Base-by-base conservation (phyloP, 2,888 invertebrate species). In the Dichetophora obliterata region DNA sequence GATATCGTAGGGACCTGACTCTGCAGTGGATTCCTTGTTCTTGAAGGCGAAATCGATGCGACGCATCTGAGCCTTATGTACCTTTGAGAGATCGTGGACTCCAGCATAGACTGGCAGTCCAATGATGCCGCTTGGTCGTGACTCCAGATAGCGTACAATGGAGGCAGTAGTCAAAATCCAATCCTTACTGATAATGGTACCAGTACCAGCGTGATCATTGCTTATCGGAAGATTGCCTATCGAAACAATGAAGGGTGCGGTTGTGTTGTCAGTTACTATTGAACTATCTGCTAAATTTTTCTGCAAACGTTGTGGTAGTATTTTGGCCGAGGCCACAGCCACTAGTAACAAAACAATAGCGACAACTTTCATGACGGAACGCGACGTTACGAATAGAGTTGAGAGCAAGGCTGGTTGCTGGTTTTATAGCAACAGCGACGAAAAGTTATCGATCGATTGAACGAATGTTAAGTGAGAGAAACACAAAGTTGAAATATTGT, bases 1-100 rank as follows among this genome's bases (percentile, higher is more conserved):
- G 72, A 93, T 91, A 80, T 92, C 92, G 79, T 92, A 90, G 75
- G 89, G 89, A 37, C 89, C 89, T 27, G 89, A 87, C 0, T 84
- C 83, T 14, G 90, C 90, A 73, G 50, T 78, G 81, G 86, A 89
- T 6, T 77, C 68, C 1, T 85, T 85, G 80, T 91, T 90, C 2
- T 85, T 81, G 54, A 88, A 82, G 54, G 84, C 82, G 52, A 83
- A 85, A 52, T 82, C 83, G 24, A 90, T 86, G 0, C 81, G 75
- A 16, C 87, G 84, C 31, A 85, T 80, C 81, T 89, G 89, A 3
- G 86, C 86, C 1, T 77, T 78, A 1, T 68, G 78, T 6, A 82
- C 31, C 27, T 85, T 77, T 16, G 72, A 75, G 14, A 87, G 84
- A 75, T 86, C 80, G 34, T 82, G 68, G 19, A 86, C 74, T 14